Conservation (phyloP, 2,113 vertebrate species). For the Toxotes jaculatrix region DNA sequence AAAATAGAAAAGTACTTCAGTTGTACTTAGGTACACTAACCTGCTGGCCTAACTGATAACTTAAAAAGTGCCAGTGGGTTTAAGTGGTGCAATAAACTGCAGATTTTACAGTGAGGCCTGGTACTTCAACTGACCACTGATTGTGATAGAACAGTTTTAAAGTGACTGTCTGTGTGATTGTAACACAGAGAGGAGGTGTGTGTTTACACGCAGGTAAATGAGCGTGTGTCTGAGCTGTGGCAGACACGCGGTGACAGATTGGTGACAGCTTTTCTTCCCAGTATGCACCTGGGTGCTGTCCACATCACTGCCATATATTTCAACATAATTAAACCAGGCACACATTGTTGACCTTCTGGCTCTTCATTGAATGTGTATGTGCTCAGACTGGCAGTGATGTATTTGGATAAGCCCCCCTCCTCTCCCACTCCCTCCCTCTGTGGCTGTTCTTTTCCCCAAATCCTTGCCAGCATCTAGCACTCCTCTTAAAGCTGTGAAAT, state of each 20-base stretch:
- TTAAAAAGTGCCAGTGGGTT: too few relatives aligned
- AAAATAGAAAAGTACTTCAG: too few relatives aligned
- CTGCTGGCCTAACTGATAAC: too few relatives aligned
- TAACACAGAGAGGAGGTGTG: background rate
- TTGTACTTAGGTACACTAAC: too few relatives aligned
- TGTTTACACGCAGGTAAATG: constrained; percentile 7
- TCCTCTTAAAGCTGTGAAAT: constrained; percentile 64
- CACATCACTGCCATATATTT: constrained; percentile 55
- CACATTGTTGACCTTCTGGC: constrained; percentile 52
- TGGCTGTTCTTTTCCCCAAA: constrained; percentile 36
- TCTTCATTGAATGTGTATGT: constrained; percentile 13
- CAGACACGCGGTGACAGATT: constrained; percentile 55
- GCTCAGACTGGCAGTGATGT: constrained; percentile 19
- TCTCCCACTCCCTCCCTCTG: constrained; percentile 25
- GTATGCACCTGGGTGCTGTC: constrained; percentile 67
- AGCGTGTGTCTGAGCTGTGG: constrained; percentile 31
- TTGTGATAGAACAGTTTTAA: background rate
- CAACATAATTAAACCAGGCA: constrained; percentile 67
- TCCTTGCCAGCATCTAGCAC: constrained; percentile 32
- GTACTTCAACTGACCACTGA: background rate
- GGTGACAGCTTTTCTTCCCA: constrained; percentile 69
- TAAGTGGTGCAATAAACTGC: too few relatives aligned
- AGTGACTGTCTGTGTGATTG: background rate
- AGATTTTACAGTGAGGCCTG: background rate
- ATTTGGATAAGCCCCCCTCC: constrained; percentile 30